Evolutionary conservation across 2,888 invertebrate genomes (phyloP).

Genomic region (Parapristionchus giblindavisi): DNA sequence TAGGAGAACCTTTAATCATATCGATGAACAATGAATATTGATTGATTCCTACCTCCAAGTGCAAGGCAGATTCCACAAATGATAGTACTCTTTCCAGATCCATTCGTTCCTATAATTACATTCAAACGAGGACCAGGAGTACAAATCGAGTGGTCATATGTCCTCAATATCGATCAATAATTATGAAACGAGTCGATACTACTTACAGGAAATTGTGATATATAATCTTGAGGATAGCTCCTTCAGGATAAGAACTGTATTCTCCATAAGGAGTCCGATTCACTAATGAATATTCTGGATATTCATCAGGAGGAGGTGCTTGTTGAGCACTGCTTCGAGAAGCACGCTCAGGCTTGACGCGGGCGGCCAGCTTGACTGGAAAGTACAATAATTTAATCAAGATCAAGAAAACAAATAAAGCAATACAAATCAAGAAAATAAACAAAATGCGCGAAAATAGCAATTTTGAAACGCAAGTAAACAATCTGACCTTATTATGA

Average conservation of each 20-base stretch:
- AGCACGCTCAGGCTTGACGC: conserved; percentile 5
- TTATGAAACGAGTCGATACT: neutral
- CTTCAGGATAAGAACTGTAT: conserved; percentile 42
- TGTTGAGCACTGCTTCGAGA: neutral
- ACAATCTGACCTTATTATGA: no score
- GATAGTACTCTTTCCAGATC: conserved; percentile 63
- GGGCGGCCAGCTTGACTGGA: conserved; percentile 3
- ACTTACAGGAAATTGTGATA: conserved; percentile 58
- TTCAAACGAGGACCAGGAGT: conserved; percentile 58
- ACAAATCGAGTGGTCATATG: conserved; percentile 55
- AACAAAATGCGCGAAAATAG: neutral
- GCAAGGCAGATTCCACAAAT: conserved; percentile 67
- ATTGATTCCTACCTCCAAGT: conserved; percentile 50
- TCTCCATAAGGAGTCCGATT: conserved; percentile 21
- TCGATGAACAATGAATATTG: no score
- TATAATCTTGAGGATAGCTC: conserved; percentile 52
- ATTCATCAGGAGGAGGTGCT: neutral
- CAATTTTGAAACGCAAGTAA: neutral
- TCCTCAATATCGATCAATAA: conserved; percentile 44
- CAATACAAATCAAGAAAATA: neutral
- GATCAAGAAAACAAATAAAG: neutral
- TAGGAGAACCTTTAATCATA: conserved; percentile 22
- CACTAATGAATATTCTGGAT: neutral
- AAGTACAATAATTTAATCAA: neutral
- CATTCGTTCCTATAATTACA: conserved; percentile 64